Evolutionary conservation across 2,797 vertebrate genomes (phyloP).

Genomic region (Vultur gryphus): DNA sequence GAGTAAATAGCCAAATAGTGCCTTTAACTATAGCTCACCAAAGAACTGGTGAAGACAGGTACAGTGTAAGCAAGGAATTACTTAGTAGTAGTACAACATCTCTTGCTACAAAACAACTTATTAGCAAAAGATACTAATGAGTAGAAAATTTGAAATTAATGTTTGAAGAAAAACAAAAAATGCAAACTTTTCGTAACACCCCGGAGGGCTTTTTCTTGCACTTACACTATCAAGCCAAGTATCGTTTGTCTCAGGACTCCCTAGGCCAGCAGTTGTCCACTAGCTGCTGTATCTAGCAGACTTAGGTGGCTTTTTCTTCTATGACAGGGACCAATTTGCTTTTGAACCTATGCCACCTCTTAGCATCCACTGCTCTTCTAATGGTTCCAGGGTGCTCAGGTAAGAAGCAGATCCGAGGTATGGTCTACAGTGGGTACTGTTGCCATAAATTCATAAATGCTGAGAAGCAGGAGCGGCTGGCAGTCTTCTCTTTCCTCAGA

Average conservation of each 20-base stretch:
- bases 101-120: not conserved
- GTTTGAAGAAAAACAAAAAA: not conserved
- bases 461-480: not conserved
- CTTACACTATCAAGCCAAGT: not conserved
- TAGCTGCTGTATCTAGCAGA: not conserved
- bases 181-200: not conserved
- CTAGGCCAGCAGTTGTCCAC: not conserved
- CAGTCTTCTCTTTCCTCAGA: not conserved
- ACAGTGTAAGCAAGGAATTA: not conserved
- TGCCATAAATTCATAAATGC: not conserved
- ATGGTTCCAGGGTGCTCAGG: not conserved
- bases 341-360: not conserved
- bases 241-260: not conserved
- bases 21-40: not conserved
- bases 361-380: not conserved
- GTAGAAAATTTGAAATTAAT: not conserved
- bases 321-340: fast-evolving
- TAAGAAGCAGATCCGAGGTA: not conserved
- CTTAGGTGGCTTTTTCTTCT: not conserved
- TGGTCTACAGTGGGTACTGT: not conserved
- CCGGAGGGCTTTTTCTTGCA: not conserved
- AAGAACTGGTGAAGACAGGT: not conserved
- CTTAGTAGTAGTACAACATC: not conserved
- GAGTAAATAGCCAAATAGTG: not conserved
- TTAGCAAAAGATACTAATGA: not conserved